Evolutionary conservation across 2,113 vertebrate species (phyloP).

Genomic region (Sisor rabdophorus): DNA sequence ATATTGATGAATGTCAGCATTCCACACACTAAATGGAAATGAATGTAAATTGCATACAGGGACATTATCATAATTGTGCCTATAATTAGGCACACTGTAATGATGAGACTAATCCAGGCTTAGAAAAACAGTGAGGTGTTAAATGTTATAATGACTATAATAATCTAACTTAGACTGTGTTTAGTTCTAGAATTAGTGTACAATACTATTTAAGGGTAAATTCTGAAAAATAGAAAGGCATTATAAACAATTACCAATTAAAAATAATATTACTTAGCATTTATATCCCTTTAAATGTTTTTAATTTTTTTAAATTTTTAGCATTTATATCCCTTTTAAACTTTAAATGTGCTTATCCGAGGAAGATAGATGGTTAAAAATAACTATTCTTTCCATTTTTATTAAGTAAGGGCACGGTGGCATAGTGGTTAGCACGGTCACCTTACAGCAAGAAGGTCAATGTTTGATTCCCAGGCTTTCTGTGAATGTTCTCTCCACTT

Average conservation of each 20-base stretch:
- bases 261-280: neutral
- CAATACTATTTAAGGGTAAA: neutral
- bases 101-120: slow-evolving; percentile 40
- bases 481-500: too few species aligned
- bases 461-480: too few species aligned
- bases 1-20: slow-evolving; percentile 48
- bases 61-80: slow-evolving; percentile 46
- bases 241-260: neutral
- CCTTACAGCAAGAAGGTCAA: too few species aligned
- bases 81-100: slow-evolving; percentile 42
- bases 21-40: slow-evolving; percentile 49
- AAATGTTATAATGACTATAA: slow-evolving; percentile 15
- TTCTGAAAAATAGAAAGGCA: neutral
- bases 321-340: too few species aligned
- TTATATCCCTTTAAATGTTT: neutral
- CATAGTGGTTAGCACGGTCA: too few species aligned
- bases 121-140: slow-evolving; percentile 22
- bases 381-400: neutral
- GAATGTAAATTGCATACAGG: slow-evolving; percentile 48
- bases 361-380: neutral
- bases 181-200: neutral
- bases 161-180: neutral
- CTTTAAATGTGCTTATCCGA: too few species aligned
- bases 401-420: neutral
- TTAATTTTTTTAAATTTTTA: too few species aligned